phyloP scores from a whole-genome alignment of 2,113 vertebrate species.

The Monopterus albus region DNA sequence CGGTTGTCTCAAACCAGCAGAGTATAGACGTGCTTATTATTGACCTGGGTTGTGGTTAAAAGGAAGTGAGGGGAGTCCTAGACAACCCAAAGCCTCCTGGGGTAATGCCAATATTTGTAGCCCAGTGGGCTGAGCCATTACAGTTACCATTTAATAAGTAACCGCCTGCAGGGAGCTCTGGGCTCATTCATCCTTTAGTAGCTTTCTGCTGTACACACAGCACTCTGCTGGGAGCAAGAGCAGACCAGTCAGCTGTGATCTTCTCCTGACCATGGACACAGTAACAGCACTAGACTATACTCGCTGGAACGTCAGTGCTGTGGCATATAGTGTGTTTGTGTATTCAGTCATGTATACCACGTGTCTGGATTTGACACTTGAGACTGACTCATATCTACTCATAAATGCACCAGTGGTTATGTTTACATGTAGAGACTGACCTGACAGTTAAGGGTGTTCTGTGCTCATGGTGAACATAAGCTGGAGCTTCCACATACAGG shows the following conservation, averaged over 20 bases:
- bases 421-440: background rate
- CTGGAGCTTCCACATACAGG: too few species aligned
- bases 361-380: conserved; percentile 22
- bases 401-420: conserved; percentile 21
- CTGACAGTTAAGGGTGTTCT: too few species aligned
- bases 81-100: conserved; percentile 57
- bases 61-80: conserved; percentile 57
- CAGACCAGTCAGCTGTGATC: conserved; percentile 53
- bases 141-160: conserved; percentile 77
- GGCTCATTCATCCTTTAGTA: conserved; percentile 65
- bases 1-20: conserved; percentile 32
- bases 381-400: conserved; percentile 31
- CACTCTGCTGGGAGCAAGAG: conserved; percentile 45
- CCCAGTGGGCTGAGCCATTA: conserved; percentile 66
- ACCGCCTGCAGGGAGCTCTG: conserved; percentile 62
- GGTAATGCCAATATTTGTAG: conserved; percentile 67
- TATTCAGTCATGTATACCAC: conserved; percentile 24
- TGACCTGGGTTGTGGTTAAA: conserved; percentile 61
- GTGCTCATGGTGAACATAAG: too few species aligned
- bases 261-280: conserved; percentile 30
- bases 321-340: background rate
- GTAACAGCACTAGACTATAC: conserved; percentile 7
- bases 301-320: conserved; percentile 2
- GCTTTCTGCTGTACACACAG: conserved; percentile 62
- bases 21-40: conserved; percentile 58